Evolutionary conservation across 1,140 invertebrate species (phyloP).

Genomic region (Brachionus rotundiformis): DNA sequence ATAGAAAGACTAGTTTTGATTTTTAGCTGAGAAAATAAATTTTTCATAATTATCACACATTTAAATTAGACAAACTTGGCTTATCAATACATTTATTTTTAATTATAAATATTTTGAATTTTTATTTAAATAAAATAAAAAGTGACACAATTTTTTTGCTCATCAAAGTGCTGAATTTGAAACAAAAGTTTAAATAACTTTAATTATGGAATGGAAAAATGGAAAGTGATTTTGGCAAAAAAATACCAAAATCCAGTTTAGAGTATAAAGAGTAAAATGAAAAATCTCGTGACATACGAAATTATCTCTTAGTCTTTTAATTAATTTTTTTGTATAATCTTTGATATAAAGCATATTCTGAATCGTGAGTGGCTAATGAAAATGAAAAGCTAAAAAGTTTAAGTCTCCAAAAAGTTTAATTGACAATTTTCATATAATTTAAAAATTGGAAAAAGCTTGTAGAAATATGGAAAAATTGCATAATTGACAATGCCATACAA

Average conservation of each 20-base stretch:
- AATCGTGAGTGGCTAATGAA: background rate
- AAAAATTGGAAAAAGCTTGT: background rate
- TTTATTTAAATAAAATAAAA: background rate
- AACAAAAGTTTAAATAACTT: no score
- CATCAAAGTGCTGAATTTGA: no score
- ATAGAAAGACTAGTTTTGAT: background rate
- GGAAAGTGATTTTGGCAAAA: no score
- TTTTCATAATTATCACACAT: background rate
- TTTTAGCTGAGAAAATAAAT: background rate
- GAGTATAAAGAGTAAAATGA: background rate
- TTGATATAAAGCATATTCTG: background rate
- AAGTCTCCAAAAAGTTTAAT: background rate
- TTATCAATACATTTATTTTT: no score
- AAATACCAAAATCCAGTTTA: background rate
- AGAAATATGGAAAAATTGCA: conserved; percentile 27
- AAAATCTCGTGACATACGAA: background rate
- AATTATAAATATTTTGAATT: background rate
- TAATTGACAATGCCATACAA: conserved; percentile 47
- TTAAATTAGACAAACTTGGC: no score
- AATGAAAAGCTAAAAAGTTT: background rate
- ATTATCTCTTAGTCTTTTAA: background rate
- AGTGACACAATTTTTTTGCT: no score
- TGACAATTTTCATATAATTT: conserved; percentile 19
- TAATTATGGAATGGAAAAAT: no score
- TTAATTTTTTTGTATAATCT: background rate